Conservation (phyloP, 2,888 invertebrate species). For the Acrobasis repandana region DNA sequence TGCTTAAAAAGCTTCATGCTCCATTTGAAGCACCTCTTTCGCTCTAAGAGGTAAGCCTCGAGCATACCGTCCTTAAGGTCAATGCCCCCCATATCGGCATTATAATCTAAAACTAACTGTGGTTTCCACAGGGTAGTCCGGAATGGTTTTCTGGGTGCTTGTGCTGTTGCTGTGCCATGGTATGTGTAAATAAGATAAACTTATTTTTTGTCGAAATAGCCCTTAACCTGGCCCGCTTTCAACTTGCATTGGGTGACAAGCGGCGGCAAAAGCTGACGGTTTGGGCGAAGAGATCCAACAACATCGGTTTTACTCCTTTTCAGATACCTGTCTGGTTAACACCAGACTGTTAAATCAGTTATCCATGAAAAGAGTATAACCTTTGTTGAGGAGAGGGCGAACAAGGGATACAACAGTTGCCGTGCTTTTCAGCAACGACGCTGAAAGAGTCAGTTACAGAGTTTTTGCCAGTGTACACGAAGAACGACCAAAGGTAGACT, state of each 20-base stretch:
- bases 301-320: background rate
- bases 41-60: background rate
- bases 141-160: background rate
- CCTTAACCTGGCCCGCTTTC: background rate
- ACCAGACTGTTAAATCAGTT: background rate
- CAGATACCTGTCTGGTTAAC: background rate
- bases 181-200: background rate
- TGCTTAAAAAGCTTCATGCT: background rate
- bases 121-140: background rate
- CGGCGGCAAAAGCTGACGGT: background rate
- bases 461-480: background rate
- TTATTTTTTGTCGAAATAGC: background rate
- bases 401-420: background rate
- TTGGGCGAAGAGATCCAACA: background rate
- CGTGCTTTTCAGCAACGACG: conserved; percentile 1
- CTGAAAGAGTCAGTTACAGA: background rate
- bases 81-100: background rate
- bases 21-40: background rate
- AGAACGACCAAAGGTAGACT: background rate
- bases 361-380: background rate
- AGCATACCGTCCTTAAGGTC: background rate
- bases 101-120: background rate
- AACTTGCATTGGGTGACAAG: background rate
- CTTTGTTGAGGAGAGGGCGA: background rate
- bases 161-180: background rate